These are phyloP conservation scores for Ctenomys sociabilis DNA, from an alignment of 2,113 vertebrate genomes.

Conservation along the genomic window DNA sequence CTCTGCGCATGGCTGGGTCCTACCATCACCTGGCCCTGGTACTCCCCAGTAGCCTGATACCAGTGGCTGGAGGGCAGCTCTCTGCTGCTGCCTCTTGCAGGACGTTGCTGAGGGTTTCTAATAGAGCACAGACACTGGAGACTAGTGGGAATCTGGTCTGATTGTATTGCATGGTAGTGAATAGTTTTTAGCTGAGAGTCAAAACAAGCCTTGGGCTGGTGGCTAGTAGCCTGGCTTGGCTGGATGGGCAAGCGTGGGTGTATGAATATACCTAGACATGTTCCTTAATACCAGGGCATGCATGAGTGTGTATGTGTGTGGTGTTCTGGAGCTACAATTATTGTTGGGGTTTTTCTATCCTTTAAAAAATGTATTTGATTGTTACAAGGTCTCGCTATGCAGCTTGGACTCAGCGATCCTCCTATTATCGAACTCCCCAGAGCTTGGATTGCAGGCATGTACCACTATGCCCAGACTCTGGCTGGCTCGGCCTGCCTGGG, in stretches of 20 bases:
- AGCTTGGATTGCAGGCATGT: too few relatives aligned
- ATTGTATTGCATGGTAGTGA: conserved; percentile 57
- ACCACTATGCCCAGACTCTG: too few relatives aligned
- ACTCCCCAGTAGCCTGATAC: not conserved
- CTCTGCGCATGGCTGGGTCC: not conserved
- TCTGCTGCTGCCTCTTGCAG: not conserved
- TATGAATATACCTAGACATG: too few relatives aligned
- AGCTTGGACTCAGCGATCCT: too few relatives aligned
- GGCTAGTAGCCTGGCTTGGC: not conserved
- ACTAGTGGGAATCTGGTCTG: conserved; percentile 13
- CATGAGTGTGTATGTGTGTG: not conserved
- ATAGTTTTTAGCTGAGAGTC: conserved; percentile 45
- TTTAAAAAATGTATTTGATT: too few relatives aligned
- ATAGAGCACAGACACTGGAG: not conserved
- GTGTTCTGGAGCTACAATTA: not conserved
- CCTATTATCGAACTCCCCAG: too few relatives aligned
- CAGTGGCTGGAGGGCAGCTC: not conserved
- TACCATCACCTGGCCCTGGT: not conserved
- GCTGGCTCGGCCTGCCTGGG: too few relatives aligned
- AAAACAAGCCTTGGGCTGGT: not conserved
- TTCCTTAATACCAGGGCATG: not conserved
- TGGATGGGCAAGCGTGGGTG: not conserved
- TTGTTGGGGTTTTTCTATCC: not conserved
- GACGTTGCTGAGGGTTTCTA: not conserved
- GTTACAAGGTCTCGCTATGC: too few relatives aligned